Evolutionary conservation across 2,888 invertebrate genomes (phyloP).

Genomic region (Dolichomitus sp.): DNA sequence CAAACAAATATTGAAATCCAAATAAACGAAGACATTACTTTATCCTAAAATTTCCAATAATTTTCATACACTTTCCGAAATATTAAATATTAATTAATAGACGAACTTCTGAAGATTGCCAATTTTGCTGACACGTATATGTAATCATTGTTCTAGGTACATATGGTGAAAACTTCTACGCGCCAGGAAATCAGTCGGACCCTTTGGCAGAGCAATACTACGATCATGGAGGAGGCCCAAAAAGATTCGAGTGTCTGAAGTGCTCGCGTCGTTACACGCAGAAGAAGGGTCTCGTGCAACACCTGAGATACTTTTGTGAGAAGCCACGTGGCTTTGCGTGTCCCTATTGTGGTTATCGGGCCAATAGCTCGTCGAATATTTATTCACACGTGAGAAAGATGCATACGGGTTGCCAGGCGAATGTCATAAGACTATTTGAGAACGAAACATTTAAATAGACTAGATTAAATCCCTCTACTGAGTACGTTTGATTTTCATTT

Average conservation of each 20-base stretch:
- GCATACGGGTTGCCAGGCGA: constrained; percentile 56
- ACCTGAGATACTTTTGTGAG: constrained; percentile 74
- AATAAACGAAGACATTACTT: background rate
- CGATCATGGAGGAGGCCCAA: constrained; percentile 35
- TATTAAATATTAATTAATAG: constrained; percentile 7
- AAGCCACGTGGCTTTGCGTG: constrained; percentile 75
- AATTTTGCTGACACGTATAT: constrained; percentile 31
- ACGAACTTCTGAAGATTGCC: background rate
- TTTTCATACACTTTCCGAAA: background rate
- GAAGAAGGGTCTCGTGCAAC: constrained; percentile 67
- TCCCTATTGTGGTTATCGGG: constrained; percentile 71
- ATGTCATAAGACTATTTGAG: constrained; percentile 54
- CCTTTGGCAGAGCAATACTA: constrained; percentile 29
- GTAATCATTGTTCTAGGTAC: constrained; percentile 55
- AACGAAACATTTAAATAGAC: constrained; percentile 42
- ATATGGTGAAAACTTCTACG: constrained; percentile 29
- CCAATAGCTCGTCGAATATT: constrained; percentile 65
- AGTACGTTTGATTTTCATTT: constrained; percentile 2
- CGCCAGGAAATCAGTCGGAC: background rate
- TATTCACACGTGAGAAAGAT: constrained; percentile 66
- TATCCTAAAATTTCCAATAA: background rate
- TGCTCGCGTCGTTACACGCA: constrained; percentile 61
- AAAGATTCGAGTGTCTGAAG: constrained; percentile 61
- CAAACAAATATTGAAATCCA: background rate
- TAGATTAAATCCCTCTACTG: background rate